Percentiles rank a stretch among this genome's conserved stretches.
These are phyloP conservation scores for Pempheris klunzingeri DNA, from an alignment of 2,797 vertebrate species.

Conservation along the genomic window DNA sequence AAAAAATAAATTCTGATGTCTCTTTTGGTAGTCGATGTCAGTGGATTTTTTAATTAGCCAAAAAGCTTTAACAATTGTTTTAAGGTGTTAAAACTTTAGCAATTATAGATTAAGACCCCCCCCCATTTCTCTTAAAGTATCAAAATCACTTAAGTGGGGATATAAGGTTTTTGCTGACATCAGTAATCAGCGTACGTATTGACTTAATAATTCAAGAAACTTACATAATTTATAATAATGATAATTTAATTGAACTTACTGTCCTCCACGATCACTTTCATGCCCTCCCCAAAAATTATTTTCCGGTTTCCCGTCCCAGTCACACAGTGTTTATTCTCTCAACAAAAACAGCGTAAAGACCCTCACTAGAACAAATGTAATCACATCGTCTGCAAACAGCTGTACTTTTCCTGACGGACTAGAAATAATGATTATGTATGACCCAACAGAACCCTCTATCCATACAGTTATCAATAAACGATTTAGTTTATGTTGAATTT, in stretches of 20 bases:
- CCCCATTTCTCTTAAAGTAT: too few species aligned
- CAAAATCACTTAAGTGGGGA: too few species aligned
- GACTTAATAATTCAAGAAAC: accelerated
- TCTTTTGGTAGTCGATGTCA: too few species aligned
- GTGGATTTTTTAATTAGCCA: too few species aligned
- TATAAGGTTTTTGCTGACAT: too few species aligned
- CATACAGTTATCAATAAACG: not conserved
- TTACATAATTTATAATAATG: not conserved
- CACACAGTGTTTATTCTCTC: conserved; percentile 30
- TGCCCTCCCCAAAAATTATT: conserved; percentile 17
- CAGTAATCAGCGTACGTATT: too few species aligned
- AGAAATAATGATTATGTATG: not conserved
- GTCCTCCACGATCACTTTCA: conserved; percentile 4
- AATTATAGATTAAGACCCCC: too few species aligned
- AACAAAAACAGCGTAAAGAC: not conserved
- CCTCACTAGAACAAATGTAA: not conserved
- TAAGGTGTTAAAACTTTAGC: too few species aligned
- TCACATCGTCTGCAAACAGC: conserved; percentile 16
- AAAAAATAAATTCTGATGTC: too few species aligned
- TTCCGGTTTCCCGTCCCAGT: conserved; percentile 17
- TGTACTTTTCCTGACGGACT: not conserved
- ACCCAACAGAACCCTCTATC: not conserved
- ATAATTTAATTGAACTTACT: conserved; percentile 45
- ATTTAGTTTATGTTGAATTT: not conserved
- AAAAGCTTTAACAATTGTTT: too few species aligned